Conservation (phyloP, 2,888 invertebrate genomes). For the Tillus elongatus region DNA sequence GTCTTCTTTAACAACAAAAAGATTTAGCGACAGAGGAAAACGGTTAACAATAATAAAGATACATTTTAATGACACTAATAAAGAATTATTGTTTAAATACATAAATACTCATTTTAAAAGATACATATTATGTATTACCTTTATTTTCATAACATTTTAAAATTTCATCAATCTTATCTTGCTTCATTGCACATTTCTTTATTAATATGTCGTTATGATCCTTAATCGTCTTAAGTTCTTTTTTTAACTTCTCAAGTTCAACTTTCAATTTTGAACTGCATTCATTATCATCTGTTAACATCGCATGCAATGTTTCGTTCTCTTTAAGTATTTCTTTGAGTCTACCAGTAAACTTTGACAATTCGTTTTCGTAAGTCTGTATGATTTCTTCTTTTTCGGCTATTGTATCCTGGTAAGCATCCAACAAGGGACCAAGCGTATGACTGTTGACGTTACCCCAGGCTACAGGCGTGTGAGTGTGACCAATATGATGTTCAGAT, state of each 20-base stretch:
- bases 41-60: too few species aligned
- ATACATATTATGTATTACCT: too few species aligned
- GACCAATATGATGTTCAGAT: conserved; percentile 34
- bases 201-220: conserved; percentile 43
- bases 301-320: conserved; percentile 54
- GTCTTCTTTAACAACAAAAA: too few species aligned
- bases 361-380: conserved; percentile 58
- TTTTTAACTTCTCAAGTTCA: conserved; percentile 40
- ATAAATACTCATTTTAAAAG: too few species aligned
- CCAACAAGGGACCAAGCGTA: conserved; percentile 61
- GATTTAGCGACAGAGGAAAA: too few species aligned
- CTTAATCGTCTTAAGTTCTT: conserved; percentile 35
- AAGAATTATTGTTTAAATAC: too few species aligned
- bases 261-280: conserved; percentile 40
- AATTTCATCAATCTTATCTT: conserved; percentile 64
- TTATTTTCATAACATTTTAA: conserved; percentile 66
- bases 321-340: conserved; percentile 61
- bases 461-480: conserved; percentile 43
- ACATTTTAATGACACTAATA: too few species aligned
- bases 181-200: conserved; percentile 60
- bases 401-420: conserved; percentile 70
- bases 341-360: conserved; percentile 61
- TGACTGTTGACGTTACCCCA: conserved; percentile 53
- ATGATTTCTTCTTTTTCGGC: conserved; percentile 67
- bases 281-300: conserved; percentile 43